Evolutionary conservation across 2,797 vertebrate genomes (phyloP).

Genomic region (Galaxias olidus): DNA sequence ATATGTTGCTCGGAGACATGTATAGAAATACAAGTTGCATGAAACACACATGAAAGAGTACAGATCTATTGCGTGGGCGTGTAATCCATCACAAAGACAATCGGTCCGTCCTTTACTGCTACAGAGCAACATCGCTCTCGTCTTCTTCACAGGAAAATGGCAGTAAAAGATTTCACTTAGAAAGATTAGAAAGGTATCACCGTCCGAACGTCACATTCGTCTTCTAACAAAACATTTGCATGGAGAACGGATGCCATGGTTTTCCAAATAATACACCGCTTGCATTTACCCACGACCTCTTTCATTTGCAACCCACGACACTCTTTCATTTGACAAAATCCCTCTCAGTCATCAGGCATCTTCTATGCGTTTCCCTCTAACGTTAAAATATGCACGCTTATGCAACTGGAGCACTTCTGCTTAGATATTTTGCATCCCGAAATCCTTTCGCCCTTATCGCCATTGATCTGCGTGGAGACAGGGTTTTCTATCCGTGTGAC

Average conservation of each 20-base stretch:
- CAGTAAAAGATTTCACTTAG: conserved; percentile 4
- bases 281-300: conserved; percentile 1
- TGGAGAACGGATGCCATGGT: conserved; percentile 14
- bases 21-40: not conserved
- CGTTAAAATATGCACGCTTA: conserved; percentile 9
- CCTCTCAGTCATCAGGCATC: conserved; percentile 16
- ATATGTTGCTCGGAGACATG: not conserved
- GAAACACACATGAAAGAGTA: no score
- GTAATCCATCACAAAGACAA: conserved; percentile 6
- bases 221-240: conserved; percentile 13
- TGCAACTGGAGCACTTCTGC: conserved; percentile 14
- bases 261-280: conserved; percentile 27
- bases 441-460: conserved; percentile 58
- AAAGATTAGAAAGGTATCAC: conserved; percentile 8
- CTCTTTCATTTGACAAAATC: conserved; percentile 12
- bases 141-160: not conserved
- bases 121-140: conserved; percentile 3
- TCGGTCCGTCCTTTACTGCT: conserved; percentile 4
- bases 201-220: conserved; percentile 17
- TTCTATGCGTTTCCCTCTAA: conserved; percentile 3
- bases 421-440: conserved; percentile 47
- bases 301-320: not conserved
- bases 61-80: not conserved
- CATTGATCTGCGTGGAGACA: conserved; percentile 63
- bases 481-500: conserved; percentile 48